These are phyloP conservation scores for Danio tinwini DNA, from an alignment of 2,797 vertebrate species.

Conservation along the genomic window DNA sequence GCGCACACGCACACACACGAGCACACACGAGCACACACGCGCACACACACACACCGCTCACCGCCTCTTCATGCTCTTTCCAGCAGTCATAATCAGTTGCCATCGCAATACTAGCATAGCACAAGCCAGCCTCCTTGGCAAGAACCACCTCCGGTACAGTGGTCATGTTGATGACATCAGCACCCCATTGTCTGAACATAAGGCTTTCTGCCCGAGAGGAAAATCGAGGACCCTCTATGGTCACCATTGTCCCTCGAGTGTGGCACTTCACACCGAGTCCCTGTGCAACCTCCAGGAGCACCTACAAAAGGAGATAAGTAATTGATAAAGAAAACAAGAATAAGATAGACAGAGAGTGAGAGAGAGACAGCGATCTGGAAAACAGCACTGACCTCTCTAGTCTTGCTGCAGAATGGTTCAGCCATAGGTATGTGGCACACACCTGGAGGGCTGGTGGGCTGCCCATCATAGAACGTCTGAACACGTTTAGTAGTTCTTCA, in stretches of 20 bases:
- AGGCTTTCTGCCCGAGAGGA: slow-evolving; percentile 92
- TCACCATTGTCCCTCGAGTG: slow-evolving; percentile 87
- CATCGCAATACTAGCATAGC: slow-evolving; percentile 96
- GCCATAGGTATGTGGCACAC: slow-evolving; percentile 95
- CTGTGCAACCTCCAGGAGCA: slow-evolving; percentile 87
- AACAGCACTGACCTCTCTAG: slow-evolving; percentile 85
- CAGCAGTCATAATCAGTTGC: slow-evolving; percentile 98
- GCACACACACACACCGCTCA: slow-evolving; percentile 72
- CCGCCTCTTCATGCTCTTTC: slow-evolving; percentile 95
- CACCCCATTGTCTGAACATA: slow-evolving; percentile 93
- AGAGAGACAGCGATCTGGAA: not conserved
- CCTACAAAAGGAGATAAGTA: slow-evolving; percentile 70
- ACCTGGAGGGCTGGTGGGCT: slow-evolving; percentile 78
- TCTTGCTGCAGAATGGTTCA: slow-evolving; percentile 93
- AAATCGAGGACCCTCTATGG: slow-evolving; percentile 94
- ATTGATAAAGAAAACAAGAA: not conserved
- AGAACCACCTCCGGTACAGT: slow-evolving; percentile 96
- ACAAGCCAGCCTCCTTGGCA: slow-evolving; percentile 93
- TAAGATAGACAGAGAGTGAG: not conserved
- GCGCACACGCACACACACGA: not conserved
- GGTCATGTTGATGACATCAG: slow-evolving; percentile 97
- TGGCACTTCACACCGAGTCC: slow-evolving; percentile 90
- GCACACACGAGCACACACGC: no score
- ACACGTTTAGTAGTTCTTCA: slow-evolving; percentile 88
- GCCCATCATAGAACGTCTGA: slow-evolving; percentile 91